These are phyloP conservation scores for Balearica regulorum DNA, from an alignment of 2,797 vertebrate species.

Conservation along the genomic window DNA sequence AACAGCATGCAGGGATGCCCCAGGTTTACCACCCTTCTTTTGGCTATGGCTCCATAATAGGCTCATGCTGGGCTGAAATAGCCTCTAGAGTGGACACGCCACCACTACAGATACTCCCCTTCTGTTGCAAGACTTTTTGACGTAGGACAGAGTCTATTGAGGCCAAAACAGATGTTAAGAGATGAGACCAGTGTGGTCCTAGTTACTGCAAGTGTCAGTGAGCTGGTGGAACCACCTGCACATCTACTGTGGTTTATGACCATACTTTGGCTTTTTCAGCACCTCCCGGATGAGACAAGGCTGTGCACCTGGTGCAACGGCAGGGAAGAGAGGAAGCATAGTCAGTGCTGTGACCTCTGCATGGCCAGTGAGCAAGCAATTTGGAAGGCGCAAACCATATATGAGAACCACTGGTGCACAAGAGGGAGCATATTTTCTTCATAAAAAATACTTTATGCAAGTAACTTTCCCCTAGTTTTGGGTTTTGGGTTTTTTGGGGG, in stretches of 20 bases:
- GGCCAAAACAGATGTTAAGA: neutral
- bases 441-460: neutral
- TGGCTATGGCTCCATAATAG: neutral
- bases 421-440: neutral
- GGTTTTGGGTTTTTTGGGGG: too few species aligned
- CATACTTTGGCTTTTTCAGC: neutral
- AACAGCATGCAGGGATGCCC: neutral
- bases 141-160: neutral
- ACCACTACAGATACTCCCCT: neutral
- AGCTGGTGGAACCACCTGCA: neutral
- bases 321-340: neutral
- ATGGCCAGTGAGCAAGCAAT: neutral
- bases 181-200: neutral
- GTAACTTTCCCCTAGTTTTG: neutral
- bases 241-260: neutral
- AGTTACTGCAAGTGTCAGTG: neutral
- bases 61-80: neutral
- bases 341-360: neutral
- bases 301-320: neutral
- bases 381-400: neutral
- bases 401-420: neutral
- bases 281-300: neutral
- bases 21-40: neutral
- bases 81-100: neutral
- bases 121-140: neutral